These are phyloP conservation scores for Penaeus indicus DNA, from an alignment of 1,140 invertebrate genomes.

Conservation along the genomic window DNA sequence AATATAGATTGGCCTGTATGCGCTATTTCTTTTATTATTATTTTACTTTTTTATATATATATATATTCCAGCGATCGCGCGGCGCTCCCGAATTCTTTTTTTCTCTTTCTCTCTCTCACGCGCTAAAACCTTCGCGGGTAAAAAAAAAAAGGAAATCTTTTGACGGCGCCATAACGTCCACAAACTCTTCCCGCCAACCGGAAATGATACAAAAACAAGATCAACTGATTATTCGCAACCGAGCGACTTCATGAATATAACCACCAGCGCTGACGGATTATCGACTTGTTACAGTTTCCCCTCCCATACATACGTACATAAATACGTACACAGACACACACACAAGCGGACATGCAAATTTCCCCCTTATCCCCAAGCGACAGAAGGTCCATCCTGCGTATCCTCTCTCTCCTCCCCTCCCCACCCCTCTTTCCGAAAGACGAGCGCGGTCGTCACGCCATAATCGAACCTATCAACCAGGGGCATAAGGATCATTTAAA, in stretches of 20 bases:
- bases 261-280: constrained; percentile 30
- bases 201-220: constrained; percentile 50
- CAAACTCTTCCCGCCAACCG: constrained; percentile 3
- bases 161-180: neutral
- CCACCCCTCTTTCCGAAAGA: neutral
- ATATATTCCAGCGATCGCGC: too few species aligned
- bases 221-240: constrained; percentile 43
- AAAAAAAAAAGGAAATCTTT: neutral
- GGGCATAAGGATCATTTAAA: neutral
- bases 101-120: neutral
- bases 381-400: neutral
- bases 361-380: too few species aligned
- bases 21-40: too few species aligned
- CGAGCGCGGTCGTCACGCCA: too few species aligned
- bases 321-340: too few species aligned
- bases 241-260: constrained; percentile 31
- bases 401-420: neutral
- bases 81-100: too few species aligned
- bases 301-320: neutral
- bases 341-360: too few species aligned
- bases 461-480: too few species aligned
- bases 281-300: constrained; percentile 42
- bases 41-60: too few species aligned
- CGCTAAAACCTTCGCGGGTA: neutral
- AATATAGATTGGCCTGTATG: too few species aligned